phyloP scores from a whole-genome alignment of 2,888 invertebrate species.

The Congeria kusceri region DNA sequence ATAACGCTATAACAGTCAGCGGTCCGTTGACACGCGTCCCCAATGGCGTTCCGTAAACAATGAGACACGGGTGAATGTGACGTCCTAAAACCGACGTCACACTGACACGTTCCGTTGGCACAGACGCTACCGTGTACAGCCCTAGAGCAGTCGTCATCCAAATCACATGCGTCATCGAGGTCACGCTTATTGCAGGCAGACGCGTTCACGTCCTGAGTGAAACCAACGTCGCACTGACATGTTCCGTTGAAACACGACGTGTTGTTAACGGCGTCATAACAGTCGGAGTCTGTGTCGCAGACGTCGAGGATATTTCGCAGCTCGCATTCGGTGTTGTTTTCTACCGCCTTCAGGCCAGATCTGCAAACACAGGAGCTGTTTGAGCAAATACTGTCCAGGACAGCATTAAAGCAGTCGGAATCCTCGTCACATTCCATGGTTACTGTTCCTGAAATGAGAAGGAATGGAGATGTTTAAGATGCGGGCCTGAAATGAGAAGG shows the following conservation, averaged over 20 bases:
- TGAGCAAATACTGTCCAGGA: conserved; percentile 47
- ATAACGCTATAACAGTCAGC: conserved; percentile 51
- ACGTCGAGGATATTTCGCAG: conserved; percentile 53
- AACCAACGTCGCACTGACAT: conserved; percentile 54
- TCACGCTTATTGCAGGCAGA: conserved; percentile 31
- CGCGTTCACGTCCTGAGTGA: neutral
- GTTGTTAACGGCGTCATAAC: conserved; percentile 53
- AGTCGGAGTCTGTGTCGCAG: conserved; percentile 55
- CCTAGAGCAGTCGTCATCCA: conserved; percentile 43
- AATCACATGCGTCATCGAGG: conserved; percentile 37
- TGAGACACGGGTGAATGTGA: neutral
- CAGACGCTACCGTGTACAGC: conserved; percentile 50
- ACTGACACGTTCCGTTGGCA: conserved; percentile 40
- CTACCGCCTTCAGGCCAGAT: conserved; percentile 35
- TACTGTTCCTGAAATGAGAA: conserved; percentile 50
- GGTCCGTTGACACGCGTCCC: conserved; percentile 39
- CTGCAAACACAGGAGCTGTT: conserved; percentile 53
- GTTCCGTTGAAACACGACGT: conserved; percentile 40
- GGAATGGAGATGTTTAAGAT: neutral
- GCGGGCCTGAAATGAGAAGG: conserved; percentile 42
- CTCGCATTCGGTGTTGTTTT: conserved; percentile 41
- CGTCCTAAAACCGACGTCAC: conserved; percentile 48
- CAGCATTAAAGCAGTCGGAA: conserved; percentile 48
- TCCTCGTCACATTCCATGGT: conserved; percentile 38
- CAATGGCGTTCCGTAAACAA: conserved; percentile 48